Evolutionary conservation across 2,113 vertebrate species (phyloP).

Genomic region (Siphamia tubifer): DNA sequence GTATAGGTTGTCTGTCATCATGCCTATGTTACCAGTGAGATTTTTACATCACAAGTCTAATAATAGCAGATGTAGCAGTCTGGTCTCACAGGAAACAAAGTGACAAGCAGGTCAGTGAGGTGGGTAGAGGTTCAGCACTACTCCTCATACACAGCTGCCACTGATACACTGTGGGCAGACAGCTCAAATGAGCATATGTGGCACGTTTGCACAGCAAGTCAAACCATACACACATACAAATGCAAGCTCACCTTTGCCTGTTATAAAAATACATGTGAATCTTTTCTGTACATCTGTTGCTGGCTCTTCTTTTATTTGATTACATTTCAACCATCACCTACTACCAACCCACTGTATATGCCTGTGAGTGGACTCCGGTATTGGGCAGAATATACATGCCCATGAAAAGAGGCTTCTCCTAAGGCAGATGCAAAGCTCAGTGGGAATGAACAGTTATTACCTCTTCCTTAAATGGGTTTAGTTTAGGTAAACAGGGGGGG

Average conservation of each 20-base stretch:
- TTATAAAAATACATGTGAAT: conserved; percentile 47
- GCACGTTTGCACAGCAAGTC: conserved; percentile 7
- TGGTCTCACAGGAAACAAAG: conserved; percentile 47
- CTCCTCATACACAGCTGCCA: conserved; percentile 31
- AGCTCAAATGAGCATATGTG: conserved; percentile 42
- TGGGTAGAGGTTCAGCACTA: conserved; percentile 39
- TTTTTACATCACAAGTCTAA: conserved; percentile 44
- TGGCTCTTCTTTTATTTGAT: conserved; percentile 72
- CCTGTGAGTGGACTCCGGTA: conserved; percentile 31
- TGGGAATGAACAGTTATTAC: conserved; percentile 44
- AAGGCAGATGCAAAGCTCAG: conserved; percentile 21
- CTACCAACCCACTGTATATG: conserved; percentile 9
- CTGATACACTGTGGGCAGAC: conserved; percentile 23
- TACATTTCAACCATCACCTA: conserved; percentile 52
- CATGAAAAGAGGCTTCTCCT: conserved; percentile 40
- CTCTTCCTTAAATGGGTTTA: conserved; percentile 49
- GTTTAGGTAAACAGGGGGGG: conserved; percentile 18
- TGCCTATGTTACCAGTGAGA: conserved; percentile 6
- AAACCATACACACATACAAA: not conserved
- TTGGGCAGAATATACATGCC: conserved; percentile 24
- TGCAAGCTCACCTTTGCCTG: not conserved
- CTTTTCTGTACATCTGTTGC: conserved; percentile 51
- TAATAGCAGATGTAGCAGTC: conserved; percentile 46
- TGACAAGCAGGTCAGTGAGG: conserved; percentile 59
- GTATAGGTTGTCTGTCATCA: conserved; percentile 7